Base-by-base conservation (phyloP, 2,797 vertebrate species). In the Novumbra hubbsi region DNA sequence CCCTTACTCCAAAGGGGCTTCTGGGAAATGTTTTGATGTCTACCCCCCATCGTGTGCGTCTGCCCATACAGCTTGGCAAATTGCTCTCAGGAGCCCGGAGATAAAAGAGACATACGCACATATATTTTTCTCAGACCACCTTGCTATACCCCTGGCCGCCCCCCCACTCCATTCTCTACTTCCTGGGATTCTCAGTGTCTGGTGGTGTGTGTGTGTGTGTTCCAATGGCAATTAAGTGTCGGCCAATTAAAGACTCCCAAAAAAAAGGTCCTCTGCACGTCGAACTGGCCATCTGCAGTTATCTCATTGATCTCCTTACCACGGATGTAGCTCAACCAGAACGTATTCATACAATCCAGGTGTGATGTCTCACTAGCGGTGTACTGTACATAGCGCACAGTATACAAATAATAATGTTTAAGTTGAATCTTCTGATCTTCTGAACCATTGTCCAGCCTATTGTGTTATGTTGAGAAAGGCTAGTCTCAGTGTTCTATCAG, bases 81-180 rank as follows among this genome's bases (percentile, higher is more conserved):
- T 87, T 91, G 81, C 76, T 87, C 83, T 86, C 83, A 5, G 12
- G 72, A 80, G 83, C 74, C 74, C 77, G 14, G 4, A 80, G 81
- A 90, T 84, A 80, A 87, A 85, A 84, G 28, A 89, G 66, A 72
- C 74, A 69, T 71, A 87, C 78, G 68, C 79, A 72, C 64, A 12
- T 45, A 79, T 65, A 14, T 52, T 83, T 71, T 41, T 81, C 75
- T 30, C 16, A 14, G 55, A 79, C 76, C 79, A 72, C 70, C 76
- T 77, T 21, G 21, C 57, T 68, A 11, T 55, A 45, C 21, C 16
- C 38, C 34, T 9, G 8, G 52, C 5, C n/a, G 7, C 9, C 48
- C 16, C 48, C 15, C 9, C 49, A 2, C 5, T n/a, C 4, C 5
- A 30, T 27, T 27, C 32, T 55, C 24, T 8, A 3, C 28, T 19